Evolutionary conservation across 2,888 invertebrate species (phyloP).

Genomic region (Scaeva pyrastri): DNA sequence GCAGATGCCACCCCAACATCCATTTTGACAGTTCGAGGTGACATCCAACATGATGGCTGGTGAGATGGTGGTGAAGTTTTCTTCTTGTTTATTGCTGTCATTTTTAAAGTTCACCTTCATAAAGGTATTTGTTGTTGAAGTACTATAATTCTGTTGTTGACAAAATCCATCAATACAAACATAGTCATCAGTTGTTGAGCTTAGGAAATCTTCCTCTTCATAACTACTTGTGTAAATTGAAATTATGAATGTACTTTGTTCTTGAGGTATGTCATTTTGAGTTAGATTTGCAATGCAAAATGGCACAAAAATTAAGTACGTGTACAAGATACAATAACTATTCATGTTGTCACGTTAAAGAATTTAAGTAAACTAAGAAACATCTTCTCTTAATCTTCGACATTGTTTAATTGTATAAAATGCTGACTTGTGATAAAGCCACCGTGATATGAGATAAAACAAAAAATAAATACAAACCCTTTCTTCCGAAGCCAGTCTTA

Average conservation of each 20-base stretch:
- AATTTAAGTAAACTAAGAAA: neutral
- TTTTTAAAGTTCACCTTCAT: neutral
- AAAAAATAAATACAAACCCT: no score
- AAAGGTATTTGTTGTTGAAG: neutral
- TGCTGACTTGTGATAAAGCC: no score
- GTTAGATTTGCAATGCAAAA: slow-evolving; percentile 80
- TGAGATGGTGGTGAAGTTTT: neutral
- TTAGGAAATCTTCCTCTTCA: neutral
- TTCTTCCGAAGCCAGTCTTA: no score
- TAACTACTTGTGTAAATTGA: neutral
- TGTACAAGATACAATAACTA: neutral
- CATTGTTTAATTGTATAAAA: no score
- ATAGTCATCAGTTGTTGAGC: neutral
- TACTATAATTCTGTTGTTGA: neutral
- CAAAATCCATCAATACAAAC: neutral
- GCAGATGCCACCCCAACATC: slow-evolving; percentile 51
- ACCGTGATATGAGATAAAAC: no score
- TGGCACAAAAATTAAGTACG: neutral
- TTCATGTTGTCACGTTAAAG: slow-evolving; percentile 20
- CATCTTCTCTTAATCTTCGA: neutral
- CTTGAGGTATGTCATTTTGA: neutral
- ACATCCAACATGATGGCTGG: neutral
- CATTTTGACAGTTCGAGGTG: slow-evolving; percentile 12
- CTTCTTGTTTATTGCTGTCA: neutral
- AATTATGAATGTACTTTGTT: neutral